phyloP scores from a whole-genome alignment of 2,888 invertebrate genomes.

The Nephrotoma flavescens region DNA sequence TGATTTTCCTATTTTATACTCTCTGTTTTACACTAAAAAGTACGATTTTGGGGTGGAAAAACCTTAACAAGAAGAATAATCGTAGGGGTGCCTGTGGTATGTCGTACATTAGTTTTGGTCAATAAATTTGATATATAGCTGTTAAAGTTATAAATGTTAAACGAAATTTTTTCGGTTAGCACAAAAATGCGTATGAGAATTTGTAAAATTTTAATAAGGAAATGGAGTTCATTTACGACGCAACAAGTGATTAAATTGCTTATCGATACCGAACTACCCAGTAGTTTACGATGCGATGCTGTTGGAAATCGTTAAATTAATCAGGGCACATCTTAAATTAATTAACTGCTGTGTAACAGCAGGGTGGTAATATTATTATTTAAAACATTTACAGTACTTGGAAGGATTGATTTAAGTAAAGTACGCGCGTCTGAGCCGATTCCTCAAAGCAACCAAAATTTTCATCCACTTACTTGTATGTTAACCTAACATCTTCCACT shows the following conservation, averaged over 20 bases:
- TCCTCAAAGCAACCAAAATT: too few species aligned
- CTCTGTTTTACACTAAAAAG: background rate
- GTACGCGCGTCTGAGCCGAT: too few species aligned
- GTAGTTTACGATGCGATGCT: too few species aligned
- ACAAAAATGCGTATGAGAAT: background rate
- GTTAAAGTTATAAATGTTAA: background rate
- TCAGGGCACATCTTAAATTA: too few species aligned
- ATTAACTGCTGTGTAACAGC: too few species aligned
- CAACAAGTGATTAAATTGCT: background rate
- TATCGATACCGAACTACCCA: background rate
- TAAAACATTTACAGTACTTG: too few species aligned
- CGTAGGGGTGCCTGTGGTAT: background rate
- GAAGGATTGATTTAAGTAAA: too few species aligned
- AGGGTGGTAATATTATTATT: too few species aligned
- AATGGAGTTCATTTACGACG: background rate
- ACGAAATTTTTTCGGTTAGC: background rate
- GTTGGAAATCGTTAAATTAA: too few species aligned
- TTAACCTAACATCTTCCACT: too few species aligned
- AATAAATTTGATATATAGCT: background rate
- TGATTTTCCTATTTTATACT: background rate
- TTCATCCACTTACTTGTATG: too few species aligned
- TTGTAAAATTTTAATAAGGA: background rate
- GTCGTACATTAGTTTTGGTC: background rate
- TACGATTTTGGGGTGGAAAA: background rate
- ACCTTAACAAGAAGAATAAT: background rate